A percentile compares a stretch with the other conserved stretches of the same genome.
phyloP scores from a whole-genome alignment of 2,888 invertebrate species.

The Cheilosia pagana region DNA sequence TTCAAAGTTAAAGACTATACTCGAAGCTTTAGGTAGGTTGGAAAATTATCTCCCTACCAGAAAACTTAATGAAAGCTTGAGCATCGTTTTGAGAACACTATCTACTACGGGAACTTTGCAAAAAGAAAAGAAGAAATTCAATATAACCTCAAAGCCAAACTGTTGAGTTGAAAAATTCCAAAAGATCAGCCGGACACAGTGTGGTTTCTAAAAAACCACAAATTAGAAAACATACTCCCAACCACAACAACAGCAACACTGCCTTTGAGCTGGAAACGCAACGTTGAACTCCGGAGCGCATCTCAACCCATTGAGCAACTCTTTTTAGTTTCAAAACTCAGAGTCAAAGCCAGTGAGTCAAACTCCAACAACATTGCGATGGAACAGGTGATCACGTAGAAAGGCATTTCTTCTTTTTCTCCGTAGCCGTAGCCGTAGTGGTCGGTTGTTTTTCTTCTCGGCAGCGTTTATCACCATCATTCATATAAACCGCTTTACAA shows the following conservation, averaged over 20 bases:
- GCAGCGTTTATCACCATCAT: slow-evolving; percentile 73
- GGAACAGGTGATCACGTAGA: slow-evolving; percentile 74
- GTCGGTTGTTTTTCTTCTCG: slow-evolving; percentile 62
- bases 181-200: no score
- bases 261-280: slow-evolving; percentile 26
- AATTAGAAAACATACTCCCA: background rate
- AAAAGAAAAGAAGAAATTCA: no score
- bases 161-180: no score
- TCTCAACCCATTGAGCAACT: slow-evolving; percentile 35
- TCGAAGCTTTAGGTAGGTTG: no score
- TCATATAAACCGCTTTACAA: slow-evolving; percentile 74
- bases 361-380: slow-evolving; percentile 44
- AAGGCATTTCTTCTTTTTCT: slow-evolving; percentile 72
- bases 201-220: background rate
- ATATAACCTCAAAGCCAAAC: no score
- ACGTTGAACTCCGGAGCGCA: slow-evolving; percentile 13
- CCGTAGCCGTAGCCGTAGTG: slow-evolving; percentile 30
- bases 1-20: no score
- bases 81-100: no score
- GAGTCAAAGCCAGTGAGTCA: slow-evolving; percentile 43
- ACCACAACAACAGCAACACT: slow-evolving; percentile 53
- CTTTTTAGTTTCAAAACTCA: slow-evolving; percentile 19
- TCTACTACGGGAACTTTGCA: no score
- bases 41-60: no score
- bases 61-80: no score